Percentiles rank a stretch among this genome's conserved stretches.
phyloP scores from a whole-genome alignment of 2,888 invertebrate genomes.

The Chesias legatella region DNA sequence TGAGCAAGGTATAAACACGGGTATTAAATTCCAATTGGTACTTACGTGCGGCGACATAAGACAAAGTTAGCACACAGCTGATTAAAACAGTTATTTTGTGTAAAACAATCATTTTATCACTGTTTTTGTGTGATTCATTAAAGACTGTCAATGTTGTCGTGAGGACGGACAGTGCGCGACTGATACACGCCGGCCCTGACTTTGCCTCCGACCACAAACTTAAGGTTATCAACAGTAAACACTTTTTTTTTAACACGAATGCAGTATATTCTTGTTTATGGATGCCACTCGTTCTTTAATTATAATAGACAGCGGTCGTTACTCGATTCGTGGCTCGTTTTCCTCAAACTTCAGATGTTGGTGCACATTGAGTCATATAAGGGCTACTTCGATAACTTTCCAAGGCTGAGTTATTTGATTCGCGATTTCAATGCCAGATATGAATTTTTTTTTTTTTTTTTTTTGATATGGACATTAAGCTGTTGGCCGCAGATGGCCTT shows the following conservation, averaged over 20 bases:
- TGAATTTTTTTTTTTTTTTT: too few relatives aligned
- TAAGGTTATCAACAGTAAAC: constrained; percentile 62
- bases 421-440: too few relatives aligned
- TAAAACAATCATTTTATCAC: constrained; percentile 39
- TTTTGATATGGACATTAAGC: too few relatives aligned
- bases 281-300: constrained; percentile 35
- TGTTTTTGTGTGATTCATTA: constrained; percentile 28
- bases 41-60: constrained; percentile 42
- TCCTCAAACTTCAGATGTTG: too few relatives aligned
- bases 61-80: constrained; percentile 31
- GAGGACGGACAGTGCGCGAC: constrained; percentile 48
- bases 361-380: too few relatives aligned
- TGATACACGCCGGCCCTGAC: constrained; percentile 52
- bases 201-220: constrained; percentile 43
- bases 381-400: too few relatives aligned
- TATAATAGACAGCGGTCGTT: constrained; percentile 30
- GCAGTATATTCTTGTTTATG: constrained; percentile 26
- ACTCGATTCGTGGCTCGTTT: constrained; percentile 24
- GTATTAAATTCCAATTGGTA: constrained; percentile 22
- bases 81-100: constrained; percentile 29
- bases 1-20: constrained; percentile 29
- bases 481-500: too few relatives aligned
- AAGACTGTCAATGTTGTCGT: constrained; percentile 33
- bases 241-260: constrained; percentile 43
- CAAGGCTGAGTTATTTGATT: too few relatives aligned